phyloP scores from a whole-genome alignment of 2,888 invertebrate species.

The Tridacna gigas region DNA sequence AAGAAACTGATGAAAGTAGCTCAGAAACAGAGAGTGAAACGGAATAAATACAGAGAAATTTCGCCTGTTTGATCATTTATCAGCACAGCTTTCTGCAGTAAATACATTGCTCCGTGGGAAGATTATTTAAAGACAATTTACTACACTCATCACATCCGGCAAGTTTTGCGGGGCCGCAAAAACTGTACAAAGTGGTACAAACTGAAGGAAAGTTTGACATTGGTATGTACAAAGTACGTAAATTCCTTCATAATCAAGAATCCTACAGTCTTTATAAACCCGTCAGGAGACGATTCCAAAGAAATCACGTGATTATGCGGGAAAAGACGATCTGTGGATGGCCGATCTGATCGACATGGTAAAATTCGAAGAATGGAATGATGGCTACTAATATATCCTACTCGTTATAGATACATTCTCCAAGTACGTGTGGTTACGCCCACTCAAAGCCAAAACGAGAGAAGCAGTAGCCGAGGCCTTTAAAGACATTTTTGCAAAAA shows the following conservation, averaged over 20 bases:
- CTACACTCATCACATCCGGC: slow-evolving; percentile 50
- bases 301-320: slow-evolving; percentile 53
- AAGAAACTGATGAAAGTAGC: too few species aligned
- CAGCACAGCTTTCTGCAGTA: not conserved
- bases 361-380: slow-evolving; percentile 51
- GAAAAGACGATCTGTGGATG: slow-evolving; percentile 63
- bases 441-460: slow-evolving; percentile 53
- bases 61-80: not conserved
- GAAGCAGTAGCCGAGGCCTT: slow-evolving; percentile 47
- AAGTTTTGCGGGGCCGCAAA: slow-evolving; percentile 61
- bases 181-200: slow-evolving; percentile 54
- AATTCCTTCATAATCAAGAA: slow-evolving; percentile 63
- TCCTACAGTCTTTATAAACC: slow-evolving; percentile 59
- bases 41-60: not conserved
- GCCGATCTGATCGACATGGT: slow-evolving; percentile 60
- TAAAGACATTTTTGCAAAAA: slow-evolving; percentile 42
- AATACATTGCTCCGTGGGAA: slow-evolving; percentile 46
- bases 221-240: slow-evolving; percentile 62
- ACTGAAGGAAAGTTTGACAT: slow-evolving; percentile 62
- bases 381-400: slow-evolving; percentile 46
- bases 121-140: slow-evolving; percentile 59
- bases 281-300: slow-evolving; percentile 39
- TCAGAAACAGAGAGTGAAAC: slow-evolving; percentile 1
- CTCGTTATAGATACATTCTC: slow-evolving; percentile 59
- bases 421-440: slow-evolving; percentile 60